phyloP scores from a whole-genome alignment of 2,888 invertebrate species.

The Cyaniris semiargus region DNA sequence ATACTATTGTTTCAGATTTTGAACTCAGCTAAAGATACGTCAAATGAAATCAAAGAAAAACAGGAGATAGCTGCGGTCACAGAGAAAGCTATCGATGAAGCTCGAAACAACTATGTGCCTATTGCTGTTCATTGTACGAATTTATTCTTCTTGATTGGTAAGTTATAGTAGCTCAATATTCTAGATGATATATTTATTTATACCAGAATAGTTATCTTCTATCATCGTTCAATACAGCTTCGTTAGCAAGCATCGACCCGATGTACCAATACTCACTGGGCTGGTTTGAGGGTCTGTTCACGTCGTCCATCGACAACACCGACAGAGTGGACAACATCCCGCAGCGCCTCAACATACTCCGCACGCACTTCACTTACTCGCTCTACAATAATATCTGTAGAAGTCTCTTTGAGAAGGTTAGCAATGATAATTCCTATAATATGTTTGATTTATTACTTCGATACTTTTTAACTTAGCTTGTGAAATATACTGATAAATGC shows the following conservation, averaged over 20 bases:
- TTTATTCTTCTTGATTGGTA: constrained; percentile 94
- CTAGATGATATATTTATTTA: neutral
- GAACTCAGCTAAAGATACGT: constrained; percentile 92
- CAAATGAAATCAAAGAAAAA: constrained; percentile 95
- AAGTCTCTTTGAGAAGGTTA: constrained; percentile 95
- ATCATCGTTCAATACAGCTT: constrained; percentile 74
- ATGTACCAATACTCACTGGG: constrained; percentile 98
- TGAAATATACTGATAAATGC: neutral
- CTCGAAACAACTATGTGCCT: constrained; percentile 92
- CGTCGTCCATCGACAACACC: constrained; percentile 91
- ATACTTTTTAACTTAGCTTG: too few species aligned
- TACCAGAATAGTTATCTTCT: neutral
- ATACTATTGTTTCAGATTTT: constrained; percentile 78
- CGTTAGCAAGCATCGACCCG: constrained; percentile 94
- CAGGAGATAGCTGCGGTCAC: constrained; percentile 94
- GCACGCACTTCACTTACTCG: constrained; percentile 91
- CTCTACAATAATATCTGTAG: constrained; percentile 95
- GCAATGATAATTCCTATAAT: neutral
- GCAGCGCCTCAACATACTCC: constrained; percentile 86
- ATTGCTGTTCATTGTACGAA: constrained; percentile 94
- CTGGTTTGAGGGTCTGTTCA: constrained; percentile 96
- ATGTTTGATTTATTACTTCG: neutral
- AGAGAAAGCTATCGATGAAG: constrained; percentile 92
- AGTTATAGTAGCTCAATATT: constrained; percentile 33
- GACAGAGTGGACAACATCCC: constrained; percentile 90